Conservation (phyloP, 2,888 invertebrate genomes). For the Plagodis pulveraria region DNA sequence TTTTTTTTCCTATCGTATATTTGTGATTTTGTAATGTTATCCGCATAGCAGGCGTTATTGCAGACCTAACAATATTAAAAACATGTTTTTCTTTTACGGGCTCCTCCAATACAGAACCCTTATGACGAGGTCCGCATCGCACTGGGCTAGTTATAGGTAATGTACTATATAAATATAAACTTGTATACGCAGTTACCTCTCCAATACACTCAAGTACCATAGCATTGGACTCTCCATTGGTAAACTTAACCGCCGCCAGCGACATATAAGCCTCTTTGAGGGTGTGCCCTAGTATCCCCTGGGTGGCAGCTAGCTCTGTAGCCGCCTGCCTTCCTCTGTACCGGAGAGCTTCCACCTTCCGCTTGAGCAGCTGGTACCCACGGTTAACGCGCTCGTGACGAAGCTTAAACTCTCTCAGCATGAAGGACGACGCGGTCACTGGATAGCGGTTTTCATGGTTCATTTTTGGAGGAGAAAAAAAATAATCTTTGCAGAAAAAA, state of each 20-base stretch:
- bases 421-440: slow-evolving; percentile 74
- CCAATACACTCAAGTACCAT: slow-evolving; percentile 76
- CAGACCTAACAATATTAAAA: too few relatives aligned
- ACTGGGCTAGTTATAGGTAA: too few relatives aligned
- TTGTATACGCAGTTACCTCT: slow-evolving; percentile 56
- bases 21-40: too few relatives aligned
- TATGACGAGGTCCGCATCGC: too few relatives aligned
- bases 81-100: too few relatives aligned
- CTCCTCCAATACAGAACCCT: too few relatives aligned
- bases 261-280: slow-evolving; percentile 75
- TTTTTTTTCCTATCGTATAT: too few relatives aligned
- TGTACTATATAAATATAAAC: too few relatives aligned
- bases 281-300: slow-evolving; percentile 66
- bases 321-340: slow-evolving; percentile 67
- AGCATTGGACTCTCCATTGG: slow-evolving; percentile 78
- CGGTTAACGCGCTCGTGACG: slow-evolving; percentile 70
- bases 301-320: slow-evolving; percentile 62
- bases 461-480: slow-evolving; percentile 48
- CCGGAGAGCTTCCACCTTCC: slow-evolving; percentile 72
- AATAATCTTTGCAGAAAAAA: too few relatives aligned
- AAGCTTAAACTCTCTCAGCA: slow-evolving; percentile 75
- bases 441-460: slow-evolving; percentile 73
- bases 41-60: too few relatives aligned
- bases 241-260: slow-evolving; percentile 75
- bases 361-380: slow-evolving; percentile 68